Base-by-base conservation (phyloP, 2,888 invertebrate genomes). In the Eustalomyia histrio region DNA sequence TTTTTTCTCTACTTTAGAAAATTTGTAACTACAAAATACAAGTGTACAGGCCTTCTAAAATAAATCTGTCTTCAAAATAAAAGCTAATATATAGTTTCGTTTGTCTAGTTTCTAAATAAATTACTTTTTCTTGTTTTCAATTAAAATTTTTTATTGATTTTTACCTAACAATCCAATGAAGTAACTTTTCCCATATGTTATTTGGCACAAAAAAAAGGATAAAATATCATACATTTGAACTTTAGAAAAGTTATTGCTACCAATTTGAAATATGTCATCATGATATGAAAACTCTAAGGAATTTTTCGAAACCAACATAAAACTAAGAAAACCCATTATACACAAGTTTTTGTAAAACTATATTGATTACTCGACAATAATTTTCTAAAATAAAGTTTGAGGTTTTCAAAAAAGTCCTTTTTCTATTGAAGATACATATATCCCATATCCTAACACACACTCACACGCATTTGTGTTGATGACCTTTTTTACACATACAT, bases 351-450 rank as follows among this genome's bases (percentile, higher is more conserved):
- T 61, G 29, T 10, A 33, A 68, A 61, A 53, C 35, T 69, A 81
- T 81, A 81, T 81, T 78, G 81, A 81, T 81, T 81, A 64, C 68
- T 81, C 73, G 35, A 58, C 81, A 81, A 69, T 69, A 65, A 68
- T 58, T 68, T 21, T 64, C 43, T 5, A 58, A 55, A 18, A 57
- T 67, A 75, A 60, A 67, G 39, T 75, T 80, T 76, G 72, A 80
- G 76, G 67, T 55, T 67, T 53, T 43, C 80, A 14, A 16, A 67
- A 53, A 55, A 12, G 21, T 71, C 35, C 57, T 50, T 68, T 52
- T 8, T 21, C 4, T 21, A 21, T 21, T 6, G 24, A 50, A 21
- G 21, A n/a, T 10, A 65, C 43, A 39, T 14, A 39, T 10, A 39
- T 39, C 10, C 39, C 39, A 39, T 12, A 39, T 39, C 2, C 10